Percentiles rank a stretch among this genome's conserved stretches.
Conservation (phyloP, 1,140 invertebrate species). For the Heliconius eleuchia region DNA sequence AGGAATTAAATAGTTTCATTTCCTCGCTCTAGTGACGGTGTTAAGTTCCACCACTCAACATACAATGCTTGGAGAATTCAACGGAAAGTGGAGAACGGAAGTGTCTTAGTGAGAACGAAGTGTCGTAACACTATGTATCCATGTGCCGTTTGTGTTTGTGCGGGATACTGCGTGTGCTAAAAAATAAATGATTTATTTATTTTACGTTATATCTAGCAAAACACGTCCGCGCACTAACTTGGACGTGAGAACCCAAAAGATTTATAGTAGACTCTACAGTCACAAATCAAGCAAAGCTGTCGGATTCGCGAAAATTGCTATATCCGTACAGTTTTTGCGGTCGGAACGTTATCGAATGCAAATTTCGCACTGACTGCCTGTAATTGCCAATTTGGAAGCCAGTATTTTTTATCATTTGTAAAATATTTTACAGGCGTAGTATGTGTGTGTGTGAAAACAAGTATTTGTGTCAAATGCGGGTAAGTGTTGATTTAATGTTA, state of each 20-base stretch:
- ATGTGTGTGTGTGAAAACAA: neutral
- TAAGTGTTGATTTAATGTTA: too few species aligned
- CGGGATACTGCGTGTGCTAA: too few species aligned
- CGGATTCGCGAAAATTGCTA: constrained; percentile 62
- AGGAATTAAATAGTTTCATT: too few species aligned
- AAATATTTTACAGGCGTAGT: neutral
- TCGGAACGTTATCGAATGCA: constrained; percentile 45
- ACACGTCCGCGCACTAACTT: neutral
- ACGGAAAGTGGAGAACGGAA: too few species aligned
- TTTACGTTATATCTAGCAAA: neutral
- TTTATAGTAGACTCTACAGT: constrained; percentile 61
- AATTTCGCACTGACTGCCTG: constrained; percentile 41
- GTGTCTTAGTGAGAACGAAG: too few species aligned
- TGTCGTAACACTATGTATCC: too few species aligned
- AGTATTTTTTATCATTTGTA: constrained; percentile 7
- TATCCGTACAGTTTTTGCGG: constrained; percentile 56
- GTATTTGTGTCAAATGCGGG: too few species aligned
- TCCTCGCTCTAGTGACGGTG: too few species aligned
- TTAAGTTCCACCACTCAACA: too few species aligned
- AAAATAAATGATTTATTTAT: neutral
- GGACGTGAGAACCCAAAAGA: constrained; percentile 50
- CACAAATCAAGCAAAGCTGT: constrained; percentile 63
- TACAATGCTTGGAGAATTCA: too few species aligned
- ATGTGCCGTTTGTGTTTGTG: too few species aligned
- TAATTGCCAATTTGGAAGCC: constrained; percentile 42